phyloP scores from a whole-genome alignment of 1,140 invertebrate species.

The Neuroterus valhalla region DNA sequence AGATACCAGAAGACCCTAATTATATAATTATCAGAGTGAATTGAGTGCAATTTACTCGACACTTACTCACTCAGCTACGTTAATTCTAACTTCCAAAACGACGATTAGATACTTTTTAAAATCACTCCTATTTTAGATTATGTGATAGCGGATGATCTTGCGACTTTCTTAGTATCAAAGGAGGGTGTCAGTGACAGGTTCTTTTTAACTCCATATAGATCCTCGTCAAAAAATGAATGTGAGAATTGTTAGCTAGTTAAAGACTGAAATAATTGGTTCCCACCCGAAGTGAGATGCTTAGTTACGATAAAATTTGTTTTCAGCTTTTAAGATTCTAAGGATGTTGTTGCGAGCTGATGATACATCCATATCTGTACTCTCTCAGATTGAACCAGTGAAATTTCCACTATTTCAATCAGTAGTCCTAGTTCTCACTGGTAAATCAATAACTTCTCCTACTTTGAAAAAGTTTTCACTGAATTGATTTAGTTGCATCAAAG shows the following conservation, averaged over 20 bases:
- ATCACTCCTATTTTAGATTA: background rate
- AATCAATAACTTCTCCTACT: no score
- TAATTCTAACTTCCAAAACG: conserved; percentile 10
- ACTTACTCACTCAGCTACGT: conserved; percentile 37
- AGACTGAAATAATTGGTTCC: conserved; percentile 12
- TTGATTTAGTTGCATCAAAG: no score
- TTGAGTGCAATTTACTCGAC: conserved; percentile 45
- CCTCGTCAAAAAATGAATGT: conserved; percentile 7
- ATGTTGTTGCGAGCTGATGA: no score
- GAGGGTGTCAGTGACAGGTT: conserved; percentile 25
- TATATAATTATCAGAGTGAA: conserved; percentile 56
- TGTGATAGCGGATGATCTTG: background rate
- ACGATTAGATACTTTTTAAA: background rate
- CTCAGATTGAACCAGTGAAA: no score
- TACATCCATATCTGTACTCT: no score
- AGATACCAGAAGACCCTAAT: conserved; percentile 55
- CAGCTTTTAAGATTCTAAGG: no score
- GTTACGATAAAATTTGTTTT: background rate
- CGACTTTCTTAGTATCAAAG: conserved; percentile 21
- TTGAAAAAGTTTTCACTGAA: no score
- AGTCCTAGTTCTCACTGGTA: no score
- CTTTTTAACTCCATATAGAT: conserved; percentile 12
- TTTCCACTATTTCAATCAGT: no score
- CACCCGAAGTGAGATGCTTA: background rate
- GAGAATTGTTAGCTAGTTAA: conserved; percentile 14